Evolutionary conservation across 2,888 invertebrate genomes (phyloP).

Genomic region (Pterostichus niger): DNA sequence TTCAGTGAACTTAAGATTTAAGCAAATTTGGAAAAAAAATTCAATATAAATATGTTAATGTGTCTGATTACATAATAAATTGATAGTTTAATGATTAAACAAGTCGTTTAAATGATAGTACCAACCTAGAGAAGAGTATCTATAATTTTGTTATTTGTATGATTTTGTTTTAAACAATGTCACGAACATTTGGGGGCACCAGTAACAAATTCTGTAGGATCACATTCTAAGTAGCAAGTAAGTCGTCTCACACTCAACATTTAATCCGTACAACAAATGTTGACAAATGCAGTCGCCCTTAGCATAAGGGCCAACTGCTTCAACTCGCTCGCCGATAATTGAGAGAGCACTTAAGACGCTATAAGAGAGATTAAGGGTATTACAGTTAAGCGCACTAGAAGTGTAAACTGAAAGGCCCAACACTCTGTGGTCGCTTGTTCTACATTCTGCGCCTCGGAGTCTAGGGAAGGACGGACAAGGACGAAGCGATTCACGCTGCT

Average conservation of each 20-base stretch:
- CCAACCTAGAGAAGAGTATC: no score
- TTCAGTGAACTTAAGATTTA: no score
- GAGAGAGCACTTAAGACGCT: slow-evolving; percentile 75
- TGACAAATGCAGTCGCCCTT: slow-evolving; percentile 71
- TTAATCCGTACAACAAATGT: slow-evolving; percentile 73
- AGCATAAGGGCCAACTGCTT: slow-evolving; percentile 69
- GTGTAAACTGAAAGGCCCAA: slow-evolving; percentile 69
- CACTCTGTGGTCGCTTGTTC: slow-evolving; percentile 30
- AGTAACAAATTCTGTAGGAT: neutral
- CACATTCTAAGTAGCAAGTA: slow-evolving; percentile 47
- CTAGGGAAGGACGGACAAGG: neutral
- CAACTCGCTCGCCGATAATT: slow-evolving; percentile 73
- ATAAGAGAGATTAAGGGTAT: slow-evolving; percentile 75
- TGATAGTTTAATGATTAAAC: no score
- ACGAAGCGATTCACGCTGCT: slow-evolving; percentile 72
- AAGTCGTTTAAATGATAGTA: no score
- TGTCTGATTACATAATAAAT: no score
- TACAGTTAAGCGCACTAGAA: slow-evolving; percentile 74
- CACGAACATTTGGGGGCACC: neutral
- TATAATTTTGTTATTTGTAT: no score
- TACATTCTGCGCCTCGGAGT: slow-evolving; percentile 30
- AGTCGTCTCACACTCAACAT: slow-evolving; percentile 70
- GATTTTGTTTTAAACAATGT: no score
- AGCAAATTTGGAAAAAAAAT: no score
- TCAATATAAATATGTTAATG: no score